Base-by-base conservation (phyloP, 2,113 vertebrate genomes). In the Damaliscus lunatus region DNA sequence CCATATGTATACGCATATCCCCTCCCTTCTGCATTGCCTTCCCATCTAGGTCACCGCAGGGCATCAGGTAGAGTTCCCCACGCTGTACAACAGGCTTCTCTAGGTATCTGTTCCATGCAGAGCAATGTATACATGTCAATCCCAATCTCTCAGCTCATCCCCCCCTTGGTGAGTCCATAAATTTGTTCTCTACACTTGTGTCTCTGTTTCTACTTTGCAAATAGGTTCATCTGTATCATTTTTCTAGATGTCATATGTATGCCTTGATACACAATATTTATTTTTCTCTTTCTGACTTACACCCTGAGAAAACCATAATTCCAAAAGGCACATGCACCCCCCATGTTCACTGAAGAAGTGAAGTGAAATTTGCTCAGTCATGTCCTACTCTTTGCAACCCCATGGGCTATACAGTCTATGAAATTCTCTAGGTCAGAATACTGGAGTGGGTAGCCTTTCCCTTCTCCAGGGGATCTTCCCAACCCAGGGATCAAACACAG, bases 1-100 rank as follows among this genome's bases (percentile, higher is more conserved):
- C 31, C 71, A 15, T 7, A 4, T 7, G 23, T 43, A 27, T 43
- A 14, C 1, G 2, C 3, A 7, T 3, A 43, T 14, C 71, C 6
- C 40, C 23, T 43, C 71, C 40, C 23, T 71, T 23, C 12, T 27
- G 36, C 71, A 43, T 14, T 43, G 71, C 71, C 71, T 77, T 15
- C 12, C 23, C 71, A 25, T 77, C 40, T 15, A 43, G 40, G 12
- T 77, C 40, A 43, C 71, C 71, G 4, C 36, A 13, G 40, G 14
- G 23, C 36, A 23, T 77, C 6, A 40, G 12, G 10, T 23, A 23
- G 23, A 77, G 71, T 27, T 77, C 6, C 40, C 36, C 71, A 77
- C 2, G 3, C n/a, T 77, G 36, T 27, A 7, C 23, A 14, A 14
- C 71, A 77, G 71, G 21, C n/a, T 40, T 43, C 21, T 43, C 71